Percentiles rank a stretch among this genome's conserved stretches.
Conservation (phyloP, 2,888 invertebrate genomes). For the Oegoconia quadripuncta region DNA sequence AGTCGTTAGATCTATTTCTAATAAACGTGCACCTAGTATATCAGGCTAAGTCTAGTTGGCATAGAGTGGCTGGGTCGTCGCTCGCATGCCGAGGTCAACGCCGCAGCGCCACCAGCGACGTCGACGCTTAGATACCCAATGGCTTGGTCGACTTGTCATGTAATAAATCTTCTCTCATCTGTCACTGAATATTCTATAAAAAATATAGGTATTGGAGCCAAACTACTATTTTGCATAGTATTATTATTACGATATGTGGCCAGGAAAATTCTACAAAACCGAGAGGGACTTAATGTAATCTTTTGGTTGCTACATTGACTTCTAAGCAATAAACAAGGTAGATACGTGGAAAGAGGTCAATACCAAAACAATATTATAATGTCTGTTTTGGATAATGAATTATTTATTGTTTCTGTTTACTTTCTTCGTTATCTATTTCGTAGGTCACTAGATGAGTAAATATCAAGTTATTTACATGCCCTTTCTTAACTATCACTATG, state of each 20-base stretch:
- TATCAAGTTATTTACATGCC: conserved; percentile 40
- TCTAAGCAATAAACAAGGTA: too few species aligned
- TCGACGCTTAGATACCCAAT: conserved; percentile 36
- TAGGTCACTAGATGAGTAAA: conserved; percentile 62
- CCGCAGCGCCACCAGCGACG: conserved; percentile 38
- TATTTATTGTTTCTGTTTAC: conserved; percentile 66
- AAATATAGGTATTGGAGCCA: too few species aligned
- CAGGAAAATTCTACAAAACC: too few species aligned
- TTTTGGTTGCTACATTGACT: too few species aligned
- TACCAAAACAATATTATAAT: conserved; percentile 62
- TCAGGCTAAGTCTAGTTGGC: conserved; percentile 26
- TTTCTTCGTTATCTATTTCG: conserved; percentile 66
- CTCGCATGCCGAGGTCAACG: conserved; percentile 66
- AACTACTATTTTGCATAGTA: too few species aligned
- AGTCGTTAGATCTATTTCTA: conserved; percentile 6
- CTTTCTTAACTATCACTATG: conserved; percentile 37
- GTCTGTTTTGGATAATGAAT: conserved; percentile 47
- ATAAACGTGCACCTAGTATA: conserved; percentile 22
- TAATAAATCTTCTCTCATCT: conserved; percentile 5
- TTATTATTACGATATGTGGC: too few species aligned
- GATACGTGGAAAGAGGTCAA: conserved; percentile 62
- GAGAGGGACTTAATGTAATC: too few species aligned
- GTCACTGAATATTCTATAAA: conserved; percentile 19
- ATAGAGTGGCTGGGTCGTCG: conserved; percentile 57
- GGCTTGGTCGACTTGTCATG: conserved; percentile 31